phyloP scores from a whole-genome alignment of 2,113 vertebrate species.

The Austrofundulus limnaeus region DNA sequence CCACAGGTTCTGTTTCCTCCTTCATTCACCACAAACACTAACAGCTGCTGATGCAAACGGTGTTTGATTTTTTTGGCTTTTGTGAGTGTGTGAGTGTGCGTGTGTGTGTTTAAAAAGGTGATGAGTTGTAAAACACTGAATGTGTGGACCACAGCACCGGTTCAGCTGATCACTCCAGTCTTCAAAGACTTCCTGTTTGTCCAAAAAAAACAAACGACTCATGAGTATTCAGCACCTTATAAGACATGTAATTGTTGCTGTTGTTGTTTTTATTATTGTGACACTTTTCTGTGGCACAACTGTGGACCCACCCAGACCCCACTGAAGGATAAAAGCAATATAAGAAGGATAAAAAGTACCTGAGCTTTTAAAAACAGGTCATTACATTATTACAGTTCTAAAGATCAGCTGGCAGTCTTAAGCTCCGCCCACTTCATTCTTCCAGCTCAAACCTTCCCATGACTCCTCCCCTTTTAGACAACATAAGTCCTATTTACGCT shows the following conservation, averaged over 20 bases:
- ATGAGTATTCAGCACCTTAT: background rate
- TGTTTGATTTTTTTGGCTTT: constrained; percentile 27
- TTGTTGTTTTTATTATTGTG: background rate
- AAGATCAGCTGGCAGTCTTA: too few species aligned
- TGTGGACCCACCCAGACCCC: too few species aligned
- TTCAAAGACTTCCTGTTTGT: constrained; percentile 40
- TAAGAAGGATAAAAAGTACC: too few species aligned
- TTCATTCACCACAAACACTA: constrained; percentile 1
- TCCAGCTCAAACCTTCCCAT: too few species aligned
- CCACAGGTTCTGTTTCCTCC: background rate
- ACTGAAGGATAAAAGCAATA: too few species aligned
- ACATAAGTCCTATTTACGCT: too few species aligned
- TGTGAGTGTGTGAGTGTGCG: too few species aligned
- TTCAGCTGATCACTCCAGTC: too few species aligned
- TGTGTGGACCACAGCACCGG: constrained; percentile 21
- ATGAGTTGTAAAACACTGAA: background rate
- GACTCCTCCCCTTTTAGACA: too few species aligned
- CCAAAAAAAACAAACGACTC: constrained; percentile 44
- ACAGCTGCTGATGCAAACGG: constrained; percentile 10
- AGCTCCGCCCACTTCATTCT: too few species aligned
- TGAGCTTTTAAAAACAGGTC: too few species aligned
- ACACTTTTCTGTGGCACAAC: background rate
- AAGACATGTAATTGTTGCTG: background rate
- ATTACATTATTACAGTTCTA: too few species aligned
- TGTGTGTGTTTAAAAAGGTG: background rate